phyloP scores from a whole-genome alignment of 2,113 vertebrate genomes.

The Trichomycterus rosablanca region DNA sequence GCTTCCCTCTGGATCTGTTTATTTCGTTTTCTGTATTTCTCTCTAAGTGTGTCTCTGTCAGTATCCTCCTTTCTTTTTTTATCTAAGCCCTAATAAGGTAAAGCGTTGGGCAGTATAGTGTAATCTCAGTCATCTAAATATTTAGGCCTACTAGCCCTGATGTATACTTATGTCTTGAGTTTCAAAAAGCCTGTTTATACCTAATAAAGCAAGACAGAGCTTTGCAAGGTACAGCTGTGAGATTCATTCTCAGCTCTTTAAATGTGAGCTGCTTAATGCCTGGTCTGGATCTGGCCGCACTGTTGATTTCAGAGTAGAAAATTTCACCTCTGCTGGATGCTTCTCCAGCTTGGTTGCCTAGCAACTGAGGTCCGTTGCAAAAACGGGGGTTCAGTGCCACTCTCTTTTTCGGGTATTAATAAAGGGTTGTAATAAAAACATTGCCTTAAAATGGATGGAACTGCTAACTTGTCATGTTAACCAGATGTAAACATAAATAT shows the following conservation, averaged over 20 bases:
- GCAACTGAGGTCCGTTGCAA: conserved; percentile 40
- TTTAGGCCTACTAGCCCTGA: conserved; percentile 26
- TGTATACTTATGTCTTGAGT: conserved; percentile 41
- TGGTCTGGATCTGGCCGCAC: conserved; percentile 22
- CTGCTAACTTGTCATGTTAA: conserved; percentile 1
- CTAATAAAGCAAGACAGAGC: conserved; percentile 13
- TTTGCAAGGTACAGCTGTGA: conserved; percentile 1
- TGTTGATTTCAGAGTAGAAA: conserved; percentile 42
- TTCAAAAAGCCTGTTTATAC: conserved; percentile 4
- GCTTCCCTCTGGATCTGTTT: background rate
- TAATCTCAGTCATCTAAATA: conserved; percentile 34
- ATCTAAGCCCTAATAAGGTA: conserved; percentile 46
- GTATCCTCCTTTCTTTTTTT: conserved; percentile 11
- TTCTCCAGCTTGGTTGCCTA: conserved; percentile 42
- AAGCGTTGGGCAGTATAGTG: conserved; percentile 2
- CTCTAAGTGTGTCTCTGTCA: too few relatives aligned
- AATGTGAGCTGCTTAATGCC: conserved; percentile 18
- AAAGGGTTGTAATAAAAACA: conserved; percentile 14
- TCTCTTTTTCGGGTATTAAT: conserved; percentile 11
- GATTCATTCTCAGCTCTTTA: conserved; percentile 16
- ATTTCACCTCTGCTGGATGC: conserved; percentile 39
- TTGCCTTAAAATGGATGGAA: background rate
- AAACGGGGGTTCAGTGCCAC: conserved; percentile 33
- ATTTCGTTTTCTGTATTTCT: too few relatives aligned
- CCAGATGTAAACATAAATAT: too few relatives aligned